phyloP scores from a whole-genome alignment of 2,888 invertebrate species.

The Amphipyra tragopoginis region DNA sequence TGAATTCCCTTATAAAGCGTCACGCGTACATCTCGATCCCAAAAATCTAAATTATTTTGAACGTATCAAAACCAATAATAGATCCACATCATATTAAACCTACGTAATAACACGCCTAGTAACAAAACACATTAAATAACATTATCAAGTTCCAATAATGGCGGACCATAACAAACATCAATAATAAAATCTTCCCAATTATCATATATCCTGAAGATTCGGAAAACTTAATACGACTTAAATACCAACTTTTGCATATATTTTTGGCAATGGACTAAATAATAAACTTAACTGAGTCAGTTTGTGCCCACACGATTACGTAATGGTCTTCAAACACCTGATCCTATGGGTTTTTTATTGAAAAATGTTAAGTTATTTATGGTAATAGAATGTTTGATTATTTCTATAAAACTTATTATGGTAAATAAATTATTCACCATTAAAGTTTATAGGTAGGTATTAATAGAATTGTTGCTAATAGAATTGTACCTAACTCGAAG shows the following conservation, averaged over 20 bases:
- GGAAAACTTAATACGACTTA: conserved; percentile 64
- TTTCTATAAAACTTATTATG: background rate
- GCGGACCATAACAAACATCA: conserved; percentile 46
- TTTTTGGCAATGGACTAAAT: conserved; percentile 68
- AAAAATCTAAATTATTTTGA: background rate
- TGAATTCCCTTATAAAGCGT: too few relatives aligned
- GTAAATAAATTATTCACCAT: background rate
- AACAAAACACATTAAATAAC: conserved; percentile 50
- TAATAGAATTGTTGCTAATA: too few relatives aligned
- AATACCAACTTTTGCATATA: conserved; percentile 80
- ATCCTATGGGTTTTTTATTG: conserved; percentile 23
- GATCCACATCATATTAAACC: conserved; percentile 25
- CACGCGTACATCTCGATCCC: background rate
- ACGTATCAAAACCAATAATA: conserved; percentile 16
- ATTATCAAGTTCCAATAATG: conserved; percentile 57
- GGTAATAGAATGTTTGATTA: conserved; percentile 5
- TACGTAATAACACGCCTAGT: conserved; percentile 37
- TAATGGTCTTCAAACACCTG: conserved; percentile 57
- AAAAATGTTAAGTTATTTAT: conserved; percentile 1
- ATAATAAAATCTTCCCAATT: conserved; percentile 55
- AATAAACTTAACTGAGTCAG: conserved; percentile 72
- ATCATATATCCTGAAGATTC: conserved; percentile 64
- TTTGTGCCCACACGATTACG: conserved; percentile 67
- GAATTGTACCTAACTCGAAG: too few relatives aligned
- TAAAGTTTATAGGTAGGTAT: background rate